These are phyloP conservation scores for Acipenser ruthenus DNA, from an alignment of 2,797 vertebrate species.

Conservation along the genomic window DNA sequence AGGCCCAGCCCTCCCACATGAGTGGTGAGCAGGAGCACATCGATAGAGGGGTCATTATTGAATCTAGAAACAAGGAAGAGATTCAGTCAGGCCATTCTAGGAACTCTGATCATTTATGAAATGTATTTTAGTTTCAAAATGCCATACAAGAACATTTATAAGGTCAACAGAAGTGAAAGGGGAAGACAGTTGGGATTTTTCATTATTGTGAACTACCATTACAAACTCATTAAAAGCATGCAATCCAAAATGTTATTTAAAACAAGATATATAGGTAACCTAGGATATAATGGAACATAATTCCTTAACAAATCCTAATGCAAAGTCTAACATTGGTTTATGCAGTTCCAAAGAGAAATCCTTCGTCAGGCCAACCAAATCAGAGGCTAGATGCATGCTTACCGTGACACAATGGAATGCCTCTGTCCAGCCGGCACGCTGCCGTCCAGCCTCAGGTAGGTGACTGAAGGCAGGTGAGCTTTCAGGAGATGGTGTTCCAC, in stretches of 20 bases:
- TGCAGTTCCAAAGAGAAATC: too few relatives aligned
- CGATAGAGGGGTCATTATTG: slow-evolving; percentile 97
- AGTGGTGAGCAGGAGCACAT: slow-evolving; percentile 91
- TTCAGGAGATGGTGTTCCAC: slow-evolving; percentile 92
- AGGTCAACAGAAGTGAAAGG: neutral
- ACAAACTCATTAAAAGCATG: too few relatives aligned
- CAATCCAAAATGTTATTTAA: too few relatives aligned
- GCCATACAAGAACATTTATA: neutral
- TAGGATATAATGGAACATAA: neutral
- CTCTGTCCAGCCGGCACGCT: slow-evolving; percentile 89
- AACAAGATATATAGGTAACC: too few relatives aligned
- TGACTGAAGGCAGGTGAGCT: slow-evolving; percentile 85
- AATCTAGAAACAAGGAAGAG: slow-evolving; percentile 59
- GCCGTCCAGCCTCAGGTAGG: slow-evolving; percentile 89
- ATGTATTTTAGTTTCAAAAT: too few relatives aligned
- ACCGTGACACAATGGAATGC: slow-evolving; percentile 94
- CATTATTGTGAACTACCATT: too few relatives aligned
- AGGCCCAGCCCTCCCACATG: slow-evolving; percentile 93
- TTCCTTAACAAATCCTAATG: neutral
- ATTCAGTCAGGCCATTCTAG: neutral
- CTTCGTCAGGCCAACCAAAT: too few relatives aligned
- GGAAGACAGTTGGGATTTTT: too few relatives aligned
- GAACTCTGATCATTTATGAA: too few relatives aligned
- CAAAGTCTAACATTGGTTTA: neutral
- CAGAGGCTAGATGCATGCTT: slow-evolving; percentile 6